Percentiles rank a stretch among this genome's conserved stretches.
Evolutionary conservation across 35 echinoderm and acorn worm species (phyloP).

Genomic region (Lytechinus variegatus): DNA sequence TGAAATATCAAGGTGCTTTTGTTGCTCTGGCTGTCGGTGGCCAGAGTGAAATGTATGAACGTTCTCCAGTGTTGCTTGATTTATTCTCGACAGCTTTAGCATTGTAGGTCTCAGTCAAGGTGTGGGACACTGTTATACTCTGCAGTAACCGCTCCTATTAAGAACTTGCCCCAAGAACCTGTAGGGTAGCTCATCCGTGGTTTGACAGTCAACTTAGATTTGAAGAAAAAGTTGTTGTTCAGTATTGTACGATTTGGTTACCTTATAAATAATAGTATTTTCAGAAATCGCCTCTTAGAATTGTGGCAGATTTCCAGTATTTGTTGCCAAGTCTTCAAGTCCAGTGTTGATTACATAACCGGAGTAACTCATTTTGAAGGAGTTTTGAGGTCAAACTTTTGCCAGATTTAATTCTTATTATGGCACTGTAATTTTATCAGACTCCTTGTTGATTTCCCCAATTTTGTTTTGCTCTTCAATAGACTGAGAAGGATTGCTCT

Average conservation of each 20-base stretch:
- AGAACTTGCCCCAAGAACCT: not conserved
- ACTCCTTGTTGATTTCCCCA: not conserved
- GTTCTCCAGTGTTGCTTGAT: not conserved
- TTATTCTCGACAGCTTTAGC: not conserved
- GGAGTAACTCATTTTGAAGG: not conserved
- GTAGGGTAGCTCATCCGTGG: not conserved
- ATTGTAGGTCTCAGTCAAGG: not conserved
- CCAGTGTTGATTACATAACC: not conserved
- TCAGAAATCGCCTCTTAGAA: not conserved
- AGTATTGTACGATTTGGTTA: not conserved
- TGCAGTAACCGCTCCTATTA: not conserved
- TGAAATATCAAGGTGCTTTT: not conserved
- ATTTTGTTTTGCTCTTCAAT: not conserved
- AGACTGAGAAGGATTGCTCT: too few relatives aligned
- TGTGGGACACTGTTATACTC: not conserved
- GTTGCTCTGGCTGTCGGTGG: not conserved
- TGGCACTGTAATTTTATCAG: not conserved
- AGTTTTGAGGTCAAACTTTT: not conserved
- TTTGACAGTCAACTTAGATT: not conserved
- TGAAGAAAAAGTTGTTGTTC: not conserved
- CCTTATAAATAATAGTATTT: not conserved
- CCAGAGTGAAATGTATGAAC: too few relatives aligned
- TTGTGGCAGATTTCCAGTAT: not conserved
- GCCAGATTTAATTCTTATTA: not conserved
- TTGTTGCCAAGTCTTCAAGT: not conserved